phyloP scores from a whole-genome alignment of 2,797 vertebrate genomes.

The Chrosomus eos region DNA sequence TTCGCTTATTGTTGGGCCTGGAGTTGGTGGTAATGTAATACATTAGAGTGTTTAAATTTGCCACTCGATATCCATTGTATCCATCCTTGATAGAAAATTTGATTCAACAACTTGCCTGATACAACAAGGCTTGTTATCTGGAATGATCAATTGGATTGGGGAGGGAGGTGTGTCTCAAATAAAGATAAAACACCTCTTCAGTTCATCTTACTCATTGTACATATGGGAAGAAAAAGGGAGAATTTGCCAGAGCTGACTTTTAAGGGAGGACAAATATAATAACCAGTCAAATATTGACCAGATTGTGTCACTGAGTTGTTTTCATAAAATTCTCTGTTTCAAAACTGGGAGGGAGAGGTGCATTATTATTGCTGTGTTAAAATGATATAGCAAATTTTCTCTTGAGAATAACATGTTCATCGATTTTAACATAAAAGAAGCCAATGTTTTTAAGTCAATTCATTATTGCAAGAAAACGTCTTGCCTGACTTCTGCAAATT shows the following conservation, averaged over 20 bases:
- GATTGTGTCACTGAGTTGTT: background rate
- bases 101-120: background rate
- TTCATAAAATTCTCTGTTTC: background rate
- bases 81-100: background rate
- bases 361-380: background rate
- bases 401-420: background rate
- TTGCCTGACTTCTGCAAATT: background rate
- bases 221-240: conserved; percentile 3
- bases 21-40: background rate
- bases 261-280: conserved; percentile 12
- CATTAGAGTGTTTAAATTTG: background rate
- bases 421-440: background rate
- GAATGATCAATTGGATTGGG: conserved; percentile 8
- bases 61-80: background rate
- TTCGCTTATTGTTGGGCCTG: background rate
- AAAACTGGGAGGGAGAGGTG: conserved; percentile 1
- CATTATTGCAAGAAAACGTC: background rate
- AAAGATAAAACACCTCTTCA: conserved; percentile 9
- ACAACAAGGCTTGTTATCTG: conserved; percentile 23
- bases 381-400: conserved; percentile 12
- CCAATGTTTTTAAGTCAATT: background rate
- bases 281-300: background rate
- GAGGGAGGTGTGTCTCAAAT: conserved; percentile 20
- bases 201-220: background rate
- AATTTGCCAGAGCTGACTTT: conserved; percentile 39